These are phyloP conservation scores for Drosophila rhopaloa DNA, from an alignment of 1,140 invertebrate genomes.

Conservation along the genomic window DNA sequence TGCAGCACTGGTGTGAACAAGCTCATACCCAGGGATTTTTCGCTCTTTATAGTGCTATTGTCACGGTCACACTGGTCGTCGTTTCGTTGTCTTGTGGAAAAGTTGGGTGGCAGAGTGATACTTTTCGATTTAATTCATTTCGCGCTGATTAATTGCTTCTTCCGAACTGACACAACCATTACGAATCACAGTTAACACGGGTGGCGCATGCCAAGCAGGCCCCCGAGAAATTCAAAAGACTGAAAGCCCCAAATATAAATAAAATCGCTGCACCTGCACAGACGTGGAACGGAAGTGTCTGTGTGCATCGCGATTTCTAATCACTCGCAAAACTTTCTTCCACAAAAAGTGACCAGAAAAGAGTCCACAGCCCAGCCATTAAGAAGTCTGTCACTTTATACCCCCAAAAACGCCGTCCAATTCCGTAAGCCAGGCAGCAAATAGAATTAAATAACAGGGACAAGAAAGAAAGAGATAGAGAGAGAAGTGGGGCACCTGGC, in stretches of 20 bases:
- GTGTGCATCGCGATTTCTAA: conserved; percentile 68
- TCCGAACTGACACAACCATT: conserved; percentile 50
- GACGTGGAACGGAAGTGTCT: conserved; percentile 20
- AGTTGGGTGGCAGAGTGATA: conserved; percentile 61
- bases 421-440: conserved; percentile 42
- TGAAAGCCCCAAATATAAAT: conserved; percentile 45
- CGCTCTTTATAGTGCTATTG: no score
- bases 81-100: conserved; percentile 75
- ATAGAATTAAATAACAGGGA: conserved; percentile 44
- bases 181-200: conserved; percentile 42
- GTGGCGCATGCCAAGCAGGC: conserved; percentile 52
- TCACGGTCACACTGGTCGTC: conserved; percentile 45
- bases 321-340: conserved; percentile 74
- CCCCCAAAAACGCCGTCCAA: conserved; percentile 43
- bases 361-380: conserved; percentile 44
- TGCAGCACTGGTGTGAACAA: no score
- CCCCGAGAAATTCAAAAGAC: conserved; percentile 68
- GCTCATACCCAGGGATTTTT: no score
- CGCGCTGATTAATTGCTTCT: conserved; percentile 66
- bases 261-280: conserved; percentile 33
- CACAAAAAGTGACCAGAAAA: conserved; percentile 35
- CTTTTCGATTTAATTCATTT: conserved; percentile 69
- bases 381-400: conserved; percentile 58
- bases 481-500: conserved; percentile 51
- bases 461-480: conserved; percentile 15